phyloP scores from a whole-genome alignment of 2,113 vertebrate genomes.

The Prinia subflava region DNA sequence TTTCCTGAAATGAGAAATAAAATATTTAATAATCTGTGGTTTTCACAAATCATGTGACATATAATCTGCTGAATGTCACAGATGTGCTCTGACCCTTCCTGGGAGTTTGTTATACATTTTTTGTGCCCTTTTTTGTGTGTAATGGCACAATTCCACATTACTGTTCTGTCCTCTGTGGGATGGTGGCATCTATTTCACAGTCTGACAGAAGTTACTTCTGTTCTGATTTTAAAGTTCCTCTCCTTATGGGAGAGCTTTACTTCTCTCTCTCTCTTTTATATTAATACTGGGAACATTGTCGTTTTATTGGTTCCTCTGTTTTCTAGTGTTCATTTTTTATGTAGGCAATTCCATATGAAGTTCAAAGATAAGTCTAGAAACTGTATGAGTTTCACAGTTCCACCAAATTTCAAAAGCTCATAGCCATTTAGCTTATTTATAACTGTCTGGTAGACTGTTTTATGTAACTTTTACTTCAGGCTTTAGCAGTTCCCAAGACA shows the following conservation, averaged over 20 bases:
- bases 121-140: not conserved
- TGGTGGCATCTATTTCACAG: not conserved
- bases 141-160: not conserved
- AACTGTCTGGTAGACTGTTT: constrained; percentile 7
- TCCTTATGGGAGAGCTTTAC: not conserved
- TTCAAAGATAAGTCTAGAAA: constrained; percentile 12
- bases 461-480: constrained; percentile 3
- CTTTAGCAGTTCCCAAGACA: not conserved
- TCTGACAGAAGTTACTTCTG: not conserved
- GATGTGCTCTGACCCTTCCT: not conserved
- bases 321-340: constrained; percentile 4
- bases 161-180: not conserved
- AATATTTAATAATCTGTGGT: not conserved
- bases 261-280: not conserved
- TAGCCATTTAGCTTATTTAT: constrained; percentile 40
- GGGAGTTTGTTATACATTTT: not conserved
- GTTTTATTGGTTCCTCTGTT: not conserved
- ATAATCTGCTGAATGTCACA: not conserved
- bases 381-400: not conserved
- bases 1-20: not conserved
- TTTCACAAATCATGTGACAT: not conserved
- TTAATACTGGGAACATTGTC: not conserved
- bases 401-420: constrained; percentile 14
- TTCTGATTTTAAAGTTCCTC: not conserved
- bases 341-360: not conserved